Percentiles rank a stretch among this genome's conserved stretches.
phyloP scores from a whole-genome alignment of 2,797 vertebrate species.

The Anguilla anguilla region DNA sequence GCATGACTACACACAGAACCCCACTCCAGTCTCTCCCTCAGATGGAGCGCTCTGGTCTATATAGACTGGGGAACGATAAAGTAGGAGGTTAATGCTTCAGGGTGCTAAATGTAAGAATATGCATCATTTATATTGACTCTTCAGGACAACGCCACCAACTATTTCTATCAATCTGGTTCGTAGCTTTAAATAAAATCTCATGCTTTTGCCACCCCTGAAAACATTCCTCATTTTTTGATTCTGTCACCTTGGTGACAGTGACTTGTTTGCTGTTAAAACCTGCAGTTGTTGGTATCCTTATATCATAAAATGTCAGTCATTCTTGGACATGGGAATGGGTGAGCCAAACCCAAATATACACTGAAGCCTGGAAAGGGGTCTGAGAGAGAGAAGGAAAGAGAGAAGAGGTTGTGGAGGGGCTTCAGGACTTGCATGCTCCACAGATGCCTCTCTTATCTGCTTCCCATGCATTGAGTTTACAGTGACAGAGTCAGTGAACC shows the following conservation, averaged over 20 bases:
- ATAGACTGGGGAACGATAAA: not conserved
- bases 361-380: not conserved
- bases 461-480: constrained; percentile 49
- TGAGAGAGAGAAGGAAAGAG: not conserved
- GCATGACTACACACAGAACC: not conserved
- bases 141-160: not conserved
- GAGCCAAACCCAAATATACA: not conserved
- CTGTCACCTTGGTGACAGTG: not conserved
- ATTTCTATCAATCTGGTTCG: not conserved
- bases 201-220: not conserved
- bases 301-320: not conserved
- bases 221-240: not conserved
- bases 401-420: not conserved
- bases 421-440: not conserved
- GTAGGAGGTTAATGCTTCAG: not conserved
- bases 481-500: constrained; percentile 51
- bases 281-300: not conserved
- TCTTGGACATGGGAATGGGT: not conserved
- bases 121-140: not conserved
- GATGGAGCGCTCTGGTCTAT: not conserved
- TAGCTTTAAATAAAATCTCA: not conserved
- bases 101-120: not conserved
- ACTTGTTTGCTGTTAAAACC: not conserved
- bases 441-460: constrained; percentile 48
- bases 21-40: not conserved